Percentiles rank a stretch among this genome's conserved stretches.
phyloP scores from a whole-genome alignment of 2,888 invertebrate species.

The Mimas tiliae region DNA sequence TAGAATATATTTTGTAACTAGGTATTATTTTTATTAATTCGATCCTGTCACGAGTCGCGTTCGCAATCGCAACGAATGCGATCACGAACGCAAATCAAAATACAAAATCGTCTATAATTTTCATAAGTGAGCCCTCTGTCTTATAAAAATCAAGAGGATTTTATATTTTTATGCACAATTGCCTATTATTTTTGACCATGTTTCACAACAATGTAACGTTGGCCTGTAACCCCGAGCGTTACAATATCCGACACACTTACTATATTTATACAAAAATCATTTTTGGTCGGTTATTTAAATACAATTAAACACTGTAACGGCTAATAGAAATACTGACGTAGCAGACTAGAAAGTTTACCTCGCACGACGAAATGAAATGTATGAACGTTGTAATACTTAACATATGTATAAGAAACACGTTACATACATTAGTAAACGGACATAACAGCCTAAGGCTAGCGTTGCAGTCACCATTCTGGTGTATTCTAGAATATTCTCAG shows the following conservation, averaged over 20 bases:
- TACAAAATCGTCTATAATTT: conserved; percentile 62
- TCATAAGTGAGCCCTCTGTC: conserved; percentile 71
- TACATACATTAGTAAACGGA: conserved; percentile 13
- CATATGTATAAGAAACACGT: conserved; percentile 1
- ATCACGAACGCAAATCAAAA: conserved; percentile 49
- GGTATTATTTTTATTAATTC: conserved; percentile 29
- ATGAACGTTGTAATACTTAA: neutral
- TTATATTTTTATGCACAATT: conserved; percentile 52
- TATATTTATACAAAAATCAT: conserved; percentile 68
- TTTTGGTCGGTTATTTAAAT: conserved; percentile 65
- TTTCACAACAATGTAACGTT: conserved; percentile 27
- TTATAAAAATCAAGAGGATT: conserved; percentile 57
- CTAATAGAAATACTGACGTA: conserved; percentile 49
- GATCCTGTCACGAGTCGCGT: conserved; percentile 46
- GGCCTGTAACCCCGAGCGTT: conserved; percentile 14
- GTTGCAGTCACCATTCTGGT: neutral
- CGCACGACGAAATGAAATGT: conserved; percentile 17
- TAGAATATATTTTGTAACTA: conserved; percentile 36
- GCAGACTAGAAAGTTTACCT: conserved; percentile 53
- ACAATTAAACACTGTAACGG: conserved; percentile 36
- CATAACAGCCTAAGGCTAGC: conserved; percentile 16
- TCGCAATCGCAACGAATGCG: conserved; percentile 31
- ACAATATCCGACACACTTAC: conserved; percentile 38
- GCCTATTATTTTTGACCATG: conserved; percentile 34
- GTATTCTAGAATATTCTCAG: neutral